A percentile compares a stretch with the other conserved stretches of the same genome.
Evolutionary conservation across 2,797 vertebrate species (phyloP).

Genomic region (Etheostoma perlongum): DNA sequence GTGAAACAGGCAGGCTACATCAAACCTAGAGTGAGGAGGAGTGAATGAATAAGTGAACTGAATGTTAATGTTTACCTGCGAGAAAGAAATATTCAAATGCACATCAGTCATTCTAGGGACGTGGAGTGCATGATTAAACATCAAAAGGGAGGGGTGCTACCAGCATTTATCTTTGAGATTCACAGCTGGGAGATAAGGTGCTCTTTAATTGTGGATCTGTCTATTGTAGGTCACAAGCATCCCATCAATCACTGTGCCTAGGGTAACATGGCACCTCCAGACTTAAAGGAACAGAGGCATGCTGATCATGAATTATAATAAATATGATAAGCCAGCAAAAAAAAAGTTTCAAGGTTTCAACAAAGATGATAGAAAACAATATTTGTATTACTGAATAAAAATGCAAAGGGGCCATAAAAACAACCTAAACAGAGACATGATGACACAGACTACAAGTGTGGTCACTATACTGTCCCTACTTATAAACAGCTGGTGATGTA

Average conservation of each 20-base stretch:
- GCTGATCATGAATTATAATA: slow-evolving; percentile 68
- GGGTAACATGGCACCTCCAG: slow-evolving; percentile 49
- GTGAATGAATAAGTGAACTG: slow-evolving; percentile 46
- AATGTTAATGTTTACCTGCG: slow-evolving; percentile 74
- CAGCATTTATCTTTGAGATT: slow-evolving; percentile 76
- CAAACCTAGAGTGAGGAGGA: slow-evolving; percentile 42
- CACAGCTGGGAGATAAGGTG: slow-evolving; percentile 66
- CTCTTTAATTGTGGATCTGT: slow-evolving; percentile 76
- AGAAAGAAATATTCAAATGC: slow-evolving; percentile 71
- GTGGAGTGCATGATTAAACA: slow-evolving; percentile 69
- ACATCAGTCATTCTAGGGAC: slow-evolving; percentile 70
- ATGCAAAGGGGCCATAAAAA: slow-evolving; percentile 26
- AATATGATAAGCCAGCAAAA: slow-evolving; percentile 51
- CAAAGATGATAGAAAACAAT: slow-evolving; percentile 40
- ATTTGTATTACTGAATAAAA: slow-evolving; percentile 24
- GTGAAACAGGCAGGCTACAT: slow-evolving; percentile 47
- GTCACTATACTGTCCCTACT: not conserved
- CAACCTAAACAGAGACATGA: slow-evolving; percentile 17
- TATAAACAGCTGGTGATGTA: slow-evolving; percentile 8
- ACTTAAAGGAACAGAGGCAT: slow-evolving; percentile 58
- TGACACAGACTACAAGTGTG: slow-evolving; percentile 1
- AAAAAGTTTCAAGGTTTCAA: slow-evolving; percentile 37
- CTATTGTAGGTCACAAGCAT: slow-evolving; percentile 74
- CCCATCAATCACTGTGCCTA: slow-evolving; percentile 73
- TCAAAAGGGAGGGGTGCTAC: slow-evolving; percentile 64